Conservation (phyloP, 2,797 vertebrate genomes). For the Sebastiscus albofasciatus region DNA sequence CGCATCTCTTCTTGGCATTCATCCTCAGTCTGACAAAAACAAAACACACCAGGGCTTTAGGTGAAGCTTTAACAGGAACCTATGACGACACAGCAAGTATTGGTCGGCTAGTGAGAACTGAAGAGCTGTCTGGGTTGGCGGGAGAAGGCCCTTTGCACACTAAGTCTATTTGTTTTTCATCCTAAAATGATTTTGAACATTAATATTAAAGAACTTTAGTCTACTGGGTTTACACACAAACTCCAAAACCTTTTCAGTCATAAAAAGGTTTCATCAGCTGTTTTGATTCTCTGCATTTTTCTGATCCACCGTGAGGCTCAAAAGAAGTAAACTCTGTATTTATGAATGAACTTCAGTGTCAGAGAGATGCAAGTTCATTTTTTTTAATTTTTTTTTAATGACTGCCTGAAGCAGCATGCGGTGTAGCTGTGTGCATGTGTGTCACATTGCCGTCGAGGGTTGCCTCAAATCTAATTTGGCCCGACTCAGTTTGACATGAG, state of each 20-base stretch:
- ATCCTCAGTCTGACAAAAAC: background rate
- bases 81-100: background rate
- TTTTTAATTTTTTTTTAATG: too few species aligned
- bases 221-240: too few species aligned
- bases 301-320: background rate
- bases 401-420: background rate
- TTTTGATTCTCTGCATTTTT: background rate
- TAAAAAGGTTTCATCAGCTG: background rate
- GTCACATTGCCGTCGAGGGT: background rate
- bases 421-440: background rate
- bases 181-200: background rate
- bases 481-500: background rate
- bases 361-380: background rate
- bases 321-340: background rate
- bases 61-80: background rate
- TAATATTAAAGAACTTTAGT: background rate
- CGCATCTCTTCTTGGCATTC: background rate
- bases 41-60: background rate
- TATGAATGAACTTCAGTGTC: background rate
- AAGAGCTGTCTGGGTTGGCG: background rate
- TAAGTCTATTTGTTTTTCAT: background rate
- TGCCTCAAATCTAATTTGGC: conserved; percentile 3
- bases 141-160: background rate
- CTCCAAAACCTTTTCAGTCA: background rate
- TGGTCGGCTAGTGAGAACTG: background rate